These are phyloP conservation scores for Oreochromis grahami DNA, from an alignment of 2,797 vertebrate species.

Conservation along the genomic window DNA sequence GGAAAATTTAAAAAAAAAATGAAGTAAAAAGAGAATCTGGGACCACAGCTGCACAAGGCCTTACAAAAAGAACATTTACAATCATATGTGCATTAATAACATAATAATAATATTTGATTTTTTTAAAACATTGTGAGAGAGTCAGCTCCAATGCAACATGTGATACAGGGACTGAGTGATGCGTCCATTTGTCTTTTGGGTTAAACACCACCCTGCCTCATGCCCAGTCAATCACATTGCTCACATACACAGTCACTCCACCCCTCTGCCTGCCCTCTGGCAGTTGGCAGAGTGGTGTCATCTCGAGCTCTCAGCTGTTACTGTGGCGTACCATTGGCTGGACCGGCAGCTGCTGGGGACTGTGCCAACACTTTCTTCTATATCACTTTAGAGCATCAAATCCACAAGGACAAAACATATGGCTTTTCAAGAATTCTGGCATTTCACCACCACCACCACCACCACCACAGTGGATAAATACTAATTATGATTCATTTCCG, in stretches of 20 bases:
- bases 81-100: neutral
- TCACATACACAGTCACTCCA: slow-evolving; percentile 53
- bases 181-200: slow-evolving; percentile 30
- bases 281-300: slow-evolving; percentile 60
- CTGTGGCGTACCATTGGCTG: slow-evolving; percentile 8
- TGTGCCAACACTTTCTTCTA: neutral
- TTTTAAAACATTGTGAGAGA: neutral
- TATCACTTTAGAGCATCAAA: slow-evolving; percentile 14
- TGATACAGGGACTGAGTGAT: slow-evolving; percentile 4
- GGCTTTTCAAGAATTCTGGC: neutral
- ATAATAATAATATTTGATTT: neutral
- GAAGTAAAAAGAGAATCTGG: neutral
- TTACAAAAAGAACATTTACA: neutral
- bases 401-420: neutral
- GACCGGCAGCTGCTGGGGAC: slow-evolving; percentile 38
- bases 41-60: neutral
- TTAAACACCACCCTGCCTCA: slow-evolving; percentile 25
- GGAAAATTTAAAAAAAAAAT: neutral
- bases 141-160: neutral
- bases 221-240: slow-evolving; percentile 54
- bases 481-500: neutral
- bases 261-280: slow-evolving; percentile 32
- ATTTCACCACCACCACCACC: neutral
- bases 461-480: neutral
- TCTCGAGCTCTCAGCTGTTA: slow-evolving; percentile 60